Conservation (phyloP, 2,888 invertebrate genomes). For the Eupithecia dodoneata region DNA sequence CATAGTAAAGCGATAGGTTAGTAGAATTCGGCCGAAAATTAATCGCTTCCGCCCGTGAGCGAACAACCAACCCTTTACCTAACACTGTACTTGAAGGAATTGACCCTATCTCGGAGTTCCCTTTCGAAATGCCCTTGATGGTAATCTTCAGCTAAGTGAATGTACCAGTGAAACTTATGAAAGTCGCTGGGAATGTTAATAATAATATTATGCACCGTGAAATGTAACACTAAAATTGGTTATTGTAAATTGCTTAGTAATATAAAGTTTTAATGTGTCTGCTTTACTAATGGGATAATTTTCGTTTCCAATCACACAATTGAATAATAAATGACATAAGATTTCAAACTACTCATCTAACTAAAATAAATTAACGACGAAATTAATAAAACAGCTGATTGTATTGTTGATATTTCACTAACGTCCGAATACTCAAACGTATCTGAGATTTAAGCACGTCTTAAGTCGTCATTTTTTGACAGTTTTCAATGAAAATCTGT, state of each 20-base stretch:
- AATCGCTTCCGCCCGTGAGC: conserved; percentile 40
- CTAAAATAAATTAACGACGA: not conserved
- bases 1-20: no score
- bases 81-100: conserved; percentile 57
- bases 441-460: no score
- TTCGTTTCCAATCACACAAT: not conserved
- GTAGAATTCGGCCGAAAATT: no score
- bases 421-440: no score
- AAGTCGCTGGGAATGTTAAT: conserved; percentile 56
- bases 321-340: not conserved
- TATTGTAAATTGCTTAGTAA: conserved; percentile 28
- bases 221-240: conserved; percentile 37
- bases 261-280: not conserved
- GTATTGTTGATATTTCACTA: no score
- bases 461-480: no score
- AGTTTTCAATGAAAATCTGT: no score
- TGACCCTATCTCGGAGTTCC: conserved; percentile 71
- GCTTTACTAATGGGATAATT: not conserved
- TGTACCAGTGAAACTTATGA: conserved; percentile 71
- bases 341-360: not conserved
- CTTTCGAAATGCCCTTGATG: conserved; percentile 74
- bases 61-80: conserved; percentile 17
- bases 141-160: conserved; percentile 74
- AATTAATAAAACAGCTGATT: not conserved
- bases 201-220: conserved; percentile 55